Base-by-base conservation (phyloP, 2,113 vertebrate species). In the Alethe castanea region DNA sequence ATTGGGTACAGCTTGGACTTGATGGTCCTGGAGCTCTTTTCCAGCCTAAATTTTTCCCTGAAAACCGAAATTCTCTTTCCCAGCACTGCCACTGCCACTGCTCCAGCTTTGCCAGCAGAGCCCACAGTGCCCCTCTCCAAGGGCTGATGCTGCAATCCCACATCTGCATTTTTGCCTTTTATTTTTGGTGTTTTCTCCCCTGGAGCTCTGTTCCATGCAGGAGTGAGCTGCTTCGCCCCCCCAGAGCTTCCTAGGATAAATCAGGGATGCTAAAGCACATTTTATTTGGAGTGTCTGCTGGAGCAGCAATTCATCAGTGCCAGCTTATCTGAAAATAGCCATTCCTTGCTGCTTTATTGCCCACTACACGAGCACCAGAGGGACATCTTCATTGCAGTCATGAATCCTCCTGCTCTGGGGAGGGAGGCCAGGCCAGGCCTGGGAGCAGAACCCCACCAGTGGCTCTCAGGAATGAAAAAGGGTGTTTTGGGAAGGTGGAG, bases 281-380 rank as follows among this genome's bases (percentile, higher is more conserved):
- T 96, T 96, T 77, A 81, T 74, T 74, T 88, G 91, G 86, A 96
- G 66, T n/a, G 6, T 90, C 92, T 94, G 89, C 66, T 91, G 84
- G 69, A 92, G 57, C 48, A 71, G 88, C 65, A 76, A 91, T 97
- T 95, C 86, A 81, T 97, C 96, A 95, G 48, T 95, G 94, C 79
- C 82, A 57, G 74, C 50, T 70, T 84, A 52, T 71, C 92, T 91
- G 94, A 69, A 81, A 94, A 87, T 81, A 54, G 52, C 76, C 90
- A 90, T 95, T 90, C 20, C 16, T 82, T 92, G 81, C 52, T 70
- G 61, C 15, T 82, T 66, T 81, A 57, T 87, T 94, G 77, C 73
- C 72, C 50, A 52, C 57, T 61, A 23, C 94, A 91, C 17, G 35
- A 85, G 91, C 62, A 93, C 64, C 40, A 79, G 81, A 86, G 83